Base-by-base conservation (phyloP, 92 coral and sea anemone genomes). In the Porites cylindrica region DNA sequence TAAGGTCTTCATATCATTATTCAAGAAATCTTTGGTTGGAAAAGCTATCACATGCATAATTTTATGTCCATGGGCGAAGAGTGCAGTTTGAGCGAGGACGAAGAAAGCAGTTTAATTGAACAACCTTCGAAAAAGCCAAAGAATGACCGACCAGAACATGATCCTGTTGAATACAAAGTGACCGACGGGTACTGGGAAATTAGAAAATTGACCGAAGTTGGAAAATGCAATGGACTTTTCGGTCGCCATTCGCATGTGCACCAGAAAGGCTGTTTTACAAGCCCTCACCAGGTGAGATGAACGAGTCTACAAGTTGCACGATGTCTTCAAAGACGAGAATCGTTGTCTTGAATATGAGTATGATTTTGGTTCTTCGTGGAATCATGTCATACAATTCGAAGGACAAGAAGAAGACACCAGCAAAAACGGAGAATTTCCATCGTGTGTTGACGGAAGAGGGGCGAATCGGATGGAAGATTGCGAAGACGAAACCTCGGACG, bases 21-120 rank as follows among this genome's bases (percentile, higher is more conserved):
- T 7, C 90, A 86, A 78, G 78, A 52, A 50, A 73, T 70, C 77
- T 86, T 86, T 59, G 87, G 74, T 50, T 86, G 90, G 81, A 24
- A 79, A 59, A 71, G 65, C 76, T 79, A 63, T 14, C 86, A 86
- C 56, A 66, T 86, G 7, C 90, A 86, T 62, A 18, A 63, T 29
- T 86, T 86, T 73, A 53, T 7, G 72, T 16, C 82, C 26, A 38
- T 60, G 54, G 58, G 13, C 24, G 52, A 6, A 26, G 75, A 38
- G 13, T 26, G 13, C 17, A 18, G 52, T 52, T 10, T 29, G 13
- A 29, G 52, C 7, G 75, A 70, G 43, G 52, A 70, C n/a, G 75
- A 29, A 26, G 75, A 70, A 24, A 29, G 11, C 18, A 0, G 51
- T 7, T 16, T 52, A n/a, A n/a, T 21, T 13, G 71, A 66, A 6